Evolutionary conservation across 1,140 invertebrate species (phyloP).

Genomic region (Cyphomyrmex costatus): DNA sequence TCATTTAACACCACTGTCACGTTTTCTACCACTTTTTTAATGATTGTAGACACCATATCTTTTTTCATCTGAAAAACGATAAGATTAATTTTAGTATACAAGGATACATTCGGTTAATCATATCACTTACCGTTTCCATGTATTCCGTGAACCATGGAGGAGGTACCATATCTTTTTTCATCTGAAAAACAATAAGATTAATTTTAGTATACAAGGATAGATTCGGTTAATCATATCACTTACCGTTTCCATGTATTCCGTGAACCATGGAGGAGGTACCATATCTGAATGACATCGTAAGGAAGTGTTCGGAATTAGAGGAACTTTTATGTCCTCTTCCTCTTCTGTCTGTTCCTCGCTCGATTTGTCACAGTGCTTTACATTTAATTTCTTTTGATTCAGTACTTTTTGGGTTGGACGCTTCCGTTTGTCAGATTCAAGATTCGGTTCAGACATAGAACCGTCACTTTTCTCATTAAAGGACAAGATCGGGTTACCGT

Average conservation of each 20-base stretch:
- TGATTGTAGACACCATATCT: slow-evolving; percentile 29
- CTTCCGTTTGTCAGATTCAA: not conserved
- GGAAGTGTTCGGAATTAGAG: not conserved
- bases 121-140: too few species aligned
- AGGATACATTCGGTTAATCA: too few species aligned
- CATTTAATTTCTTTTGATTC: not conserved
- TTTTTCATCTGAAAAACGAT: slow-evolving; percentile 34
- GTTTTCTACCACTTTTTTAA: not conserved
- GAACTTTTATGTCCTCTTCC: not conserved
- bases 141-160: slow-evolving; percentile 57
- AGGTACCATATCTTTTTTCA: slow-evolving; percentile 31
- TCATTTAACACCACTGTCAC: not conserved
- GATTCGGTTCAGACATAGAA: not conserved
- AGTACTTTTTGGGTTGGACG: not conserved
- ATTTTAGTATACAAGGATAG: not conserved
- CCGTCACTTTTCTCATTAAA: not conserved
- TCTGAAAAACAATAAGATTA: not conserved
- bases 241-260: too few species aligned
- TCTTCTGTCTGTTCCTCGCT: not conserved
- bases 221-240: too few species aligned
- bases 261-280: slow-evolving; percentile 61
- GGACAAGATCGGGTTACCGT: not conserved
- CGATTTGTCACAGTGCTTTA: not conserved
- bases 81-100: slow-evolving; percentile 6
- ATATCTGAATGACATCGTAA: not conserved